These are phyloP conservation scores for Oreochromis spilurus DNA, from an alignment of 2,113 vertebrate species.

Conservation along the genomic window DNA sequence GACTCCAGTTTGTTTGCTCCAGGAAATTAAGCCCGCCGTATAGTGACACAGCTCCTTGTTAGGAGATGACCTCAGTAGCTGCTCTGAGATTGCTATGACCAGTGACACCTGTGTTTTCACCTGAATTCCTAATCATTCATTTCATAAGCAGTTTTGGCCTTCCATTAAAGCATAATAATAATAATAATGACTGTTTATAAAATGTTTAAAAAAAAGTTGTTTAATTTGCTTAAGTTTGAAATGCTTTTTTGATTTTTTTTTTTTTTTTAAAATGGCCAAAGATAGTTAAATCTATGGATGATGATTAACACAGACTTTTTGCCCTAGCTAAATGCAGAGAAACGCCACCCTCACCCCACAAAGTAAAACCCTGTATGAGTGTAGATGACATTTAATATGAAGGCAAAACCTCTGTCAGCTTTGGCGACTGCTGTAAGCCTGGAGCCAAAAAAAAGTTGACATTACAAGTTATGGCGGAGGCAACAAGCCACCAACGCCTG, in stretches of 20 bases:
- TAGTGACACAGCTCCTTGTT: not conserved
- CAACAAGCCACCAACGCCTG: not conserved
- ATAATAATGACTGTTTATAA: not conserved
- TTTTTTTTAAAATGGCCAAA: not conserved
- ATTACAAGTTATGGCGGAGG: not conserved
- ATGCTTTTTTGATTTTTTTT: not conserved
- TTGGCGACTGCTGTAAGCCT: not conserved
- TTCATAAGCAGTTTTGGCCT: not conserved
- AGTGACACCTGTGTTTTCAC: not conserved
- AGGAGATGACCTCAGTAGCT: not conserved
- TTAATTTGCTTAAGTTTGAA: not conserved
- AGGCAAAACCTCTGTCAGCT: not conserved
- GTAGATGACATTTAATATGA: not conserved
- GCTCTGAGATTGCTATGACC: not conserved
- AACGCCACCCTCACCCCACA: not conserved
- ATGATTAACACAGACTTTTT: not conserved
- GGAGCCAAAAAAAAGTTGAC: not conserved
- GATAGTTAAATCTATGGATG: no score
- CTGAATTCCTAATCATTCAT: not conserved
- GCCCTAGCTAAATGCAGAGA: not conserved
- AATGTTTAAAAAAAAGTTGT: not conserved
- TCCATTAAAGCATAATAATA: not conserved
- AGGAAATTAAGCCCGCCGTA: not conserved
- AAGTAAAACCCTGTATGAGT: not conserved
- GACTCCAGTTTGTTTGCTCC: not conserved